Conservation (phyloP, 2,888 invertebrate species). For the Cinara cedri region DNA sequence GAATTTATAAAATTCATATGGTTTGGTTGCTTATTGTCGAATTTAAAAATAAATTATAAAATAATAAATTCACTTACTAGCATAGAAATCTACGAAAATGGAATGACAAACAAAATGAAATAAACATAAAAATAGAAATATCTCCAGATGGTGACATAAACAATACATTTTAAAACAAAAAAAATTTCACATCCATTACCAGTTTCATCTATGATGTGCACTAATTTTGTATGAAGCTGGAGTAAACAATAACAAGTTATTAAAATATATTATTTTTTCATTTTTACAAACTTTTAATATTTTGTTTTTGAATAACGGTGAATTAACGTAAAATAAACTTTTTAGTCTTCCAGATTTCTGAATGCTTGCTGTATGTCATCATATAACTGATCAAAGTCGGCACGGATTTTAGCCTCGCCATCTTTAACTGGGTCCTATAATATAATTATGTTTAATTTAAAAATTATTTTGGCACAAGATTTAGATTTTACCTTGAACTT, state of each 20-base stretch:
- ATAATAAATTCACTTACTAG: constrained; percentile 44
- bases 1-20: constrained; percentile 46
- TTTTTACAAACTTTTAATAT: constrained; percentile 46
- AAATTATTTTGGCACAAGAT: not conserved
- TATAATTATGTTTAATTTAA: not conserved
- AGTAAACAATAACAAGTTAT: constrained; percentile 53
- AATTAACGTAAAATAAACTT: constrained; percentile 30
- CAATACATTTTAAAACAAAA: constrained; percentile 44
- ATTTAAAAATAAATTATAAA: constrained; percentile 54
- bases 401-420: constrained; percentile 95
- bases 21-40: constrained; percentile 54
- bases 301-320: constrained; percentile 48
- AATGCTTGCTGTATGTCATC: constrained; percentile 98
- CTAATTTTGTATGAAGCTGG: constrained; percentile 48
- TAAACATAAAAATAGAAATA: constrained; percentile 7
- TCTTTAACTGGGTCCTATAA: constrained; percentile 94
- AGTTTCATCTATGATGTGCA: constrained; percentile 53
- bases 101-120: constrained; percentile 51
- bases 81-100: constrained; percentile 51
- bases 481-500: constrained; percentile 85
- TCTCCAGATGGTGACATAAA: constrained; percentile 25
- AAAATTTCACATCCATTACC: constrained; percentile 50
- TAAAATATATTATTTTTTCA: constrained; percentile 48
- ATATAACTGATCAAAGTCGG: constrained; percentile 93
- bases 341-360: constrained; percentile 96